A percentile compares a stretch with the other conserved stretches of the same genome.
Evolutionary conservation across 1,140 invertebrate genomes (phyloP).

Genomic region (Chionoecetes opilio): DNA sequence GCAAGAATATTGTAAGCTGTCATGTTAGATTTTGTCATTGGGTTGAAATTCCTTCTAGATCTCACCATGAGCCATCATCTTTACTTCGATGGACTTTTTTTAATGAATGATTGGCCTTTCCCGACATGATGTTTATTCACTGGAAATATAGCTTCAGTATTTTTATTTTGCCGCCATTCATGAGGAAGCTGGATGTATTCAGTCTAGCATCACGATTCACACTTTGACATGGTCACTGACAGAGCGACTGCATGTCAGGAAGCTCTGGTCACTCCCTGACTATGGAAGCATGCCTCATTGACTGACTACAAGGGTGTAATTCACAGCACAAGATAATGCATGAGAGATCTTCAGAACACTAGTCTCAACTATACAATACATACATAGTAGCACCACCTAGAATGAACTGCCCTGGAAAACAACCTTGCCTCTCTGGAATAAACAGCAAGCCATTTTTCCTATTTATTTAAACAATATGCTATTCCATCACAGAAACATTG

Average conservation of each 20-base stretch:
- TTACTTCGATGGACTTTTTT: too few relatives aligned
- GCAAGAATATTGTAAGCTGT: too few relatives aligned
- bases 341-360: constrained; percentile 9
- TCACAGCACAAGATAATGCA: constrained; percentile 8
- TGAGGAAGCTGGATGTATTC: background rate
- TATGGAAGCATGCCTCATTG: constrained; percentile 8
- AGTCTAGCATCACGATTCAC: background rate
- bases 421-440: constrained; percentile 1
- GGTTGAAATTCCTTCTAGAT: too few relatives aligned
- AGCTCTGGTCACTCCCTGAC: constrained; percentile 6
- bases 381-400: constrained; percentile 2
- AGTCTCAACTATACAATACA: constrained; percentile 21
- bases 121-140: background rate
- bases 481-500: constrained; percentile 80
- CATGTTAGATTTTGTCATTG: too few relatives aligned
- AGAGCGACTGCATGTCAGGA: background rate
- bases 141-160: background rate
- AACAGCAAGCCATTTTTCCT: constrained; percentile 55
- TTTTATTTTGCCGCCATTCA: background rate
- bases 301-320: constrained; percentile 5
- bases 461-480: constrained; percentile 78
- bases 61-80: too few relatives aligned
- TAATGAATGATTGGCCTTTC: too few relatives aligned
- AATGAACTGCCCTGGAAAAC: background rate
- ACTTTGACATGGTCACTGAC: constrained; percentile 4